Percentiles rank a stretch among this genome's conserved stretches.
Conservation (phyloP, 2,113 vertebrate species). For the Rousettus leschenaultii region DNA sequence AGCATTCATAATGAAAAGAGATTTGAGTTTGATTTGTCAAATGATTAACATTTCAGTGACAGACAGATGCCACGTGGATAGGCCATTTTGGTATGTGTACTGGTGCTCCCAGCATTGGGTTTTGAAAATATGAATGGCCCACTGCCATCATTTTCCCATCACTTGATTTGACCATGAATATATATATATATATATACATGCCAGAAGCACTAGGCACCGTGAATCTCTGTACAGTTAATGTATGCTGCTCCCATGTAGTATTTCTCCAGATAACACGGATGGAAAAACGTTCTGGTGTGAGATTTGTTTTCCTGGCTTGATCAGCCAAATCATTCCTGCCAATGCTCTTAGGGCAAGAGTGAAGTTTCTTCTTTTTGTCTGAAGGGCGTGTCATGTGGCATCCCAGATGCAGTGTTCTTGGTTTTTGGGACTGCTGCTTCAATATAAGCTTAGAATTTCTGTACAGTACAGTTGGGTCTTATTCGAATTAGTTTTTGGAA, state of each 20-base stretch:
- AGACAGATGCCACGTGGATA: constrained; percentile 33
- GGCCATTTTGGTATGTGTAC: constrained; percentile 59
- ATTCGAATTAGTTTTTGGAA: constrained; percentile 68
- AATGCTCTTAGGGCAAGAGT: constrained; percentile 74
- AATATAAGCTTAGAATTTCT: constrained; percentile 63
- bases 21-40: constrained; percentile 65
- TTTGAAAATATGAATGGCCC: constrained; percentile 57
- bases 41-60: constrained; percentile 39
- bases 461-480: constrained; percentile 66
- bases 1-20: constrained; percentile 62
- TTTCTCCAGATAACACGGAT: constrained; percentile 78
- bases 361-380: constrained; percentile 78
- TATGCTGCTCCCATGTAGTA: constrained; percentile 75
- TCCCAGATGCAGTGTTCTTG: constrained; percentile 75
- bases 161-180: constrained; percentile 56
- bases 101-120: constrained; percentile 52
- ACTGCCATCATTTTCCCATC: constrained; percentile 54
- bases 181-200: no score
- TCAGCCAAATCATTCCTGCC: constrained; percentile 79
- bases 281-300: constrained; percentile 71
- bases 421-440: constrained; percentile 80
- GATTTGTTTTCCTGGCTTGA: constrained; percentile 79
- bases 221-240: constrained; percentile 62
- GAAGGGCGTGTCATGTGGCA: constrained; percentile 76
- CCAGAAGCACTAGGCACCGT: constrained; percentile 9